Conservation (phyloP, 2,888 invertebrate species). For the Pocota personata region DNA sequence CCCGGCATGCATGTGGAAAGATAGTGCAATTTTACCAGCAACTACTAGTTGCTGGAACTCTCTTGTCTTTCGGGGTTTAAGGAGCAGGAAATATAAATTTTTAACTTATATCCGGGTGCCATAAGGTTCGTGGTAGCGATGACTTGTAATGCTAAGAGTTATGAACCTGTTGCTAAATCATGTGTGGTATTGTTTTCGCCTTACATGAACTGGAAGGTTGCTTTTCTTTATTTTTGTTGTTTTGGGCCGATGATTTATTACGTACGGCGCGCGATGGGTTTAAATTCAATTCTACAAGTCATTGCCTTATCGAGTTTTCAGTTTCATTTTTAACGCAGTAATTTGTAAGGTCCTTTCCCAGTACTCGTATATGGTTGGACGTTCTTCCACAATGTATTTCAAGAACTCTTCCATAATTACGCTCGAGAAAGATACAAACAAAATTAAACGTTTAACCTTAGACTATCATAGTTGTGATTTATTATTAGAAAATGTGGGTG, state of each 20-base stretch:
- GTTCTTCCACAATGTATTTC: too few species aligned
- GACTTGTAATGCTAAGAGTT: slow-evolving; percentile 63
- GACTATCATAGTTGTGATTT: slow-evolving; percentile 50
- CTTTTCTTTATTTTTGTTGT: slow-evolving; percentile 3
- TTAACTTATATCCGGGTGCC: slow-evolving; percentile 56
- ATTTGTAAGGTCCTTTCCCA: too few species aligned
- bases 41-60: slow-evolving; percentile 22
- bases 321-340: too few species aligned
- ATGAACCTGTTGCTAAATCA: slow-evolving; percentile 67
- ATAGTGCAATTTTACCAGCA: slow-evolving; percentile 38
- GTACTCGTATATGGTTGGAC: too few species aligned
- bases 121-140: slow-evolving; percentile 28
- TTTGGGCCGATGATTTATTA: slow-evolving; percentile 1
- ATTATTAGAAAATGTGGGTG: slow-evolving; percentile 32
- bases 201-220: slow-evolving; percentile 16
- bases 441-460: slow-evolving; percentile 36
- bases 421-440: neutral
- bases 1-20: slow-evolving; percentile 40
- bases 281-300: slow-evolving; percentile 19
- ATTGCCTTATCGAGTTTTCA: neutral
- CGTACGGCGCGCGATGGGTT: neutral
- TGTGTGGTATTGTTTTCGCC: slow-evolving; percentile 50
- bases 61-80: neutral
- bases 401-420: neutral
- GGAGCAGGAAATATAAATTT: slow-evolving; percentile 62